Evolutionary conservation across 2,888 invertebrate species (phyloP), one percentile per base, ranked within the genome.

Genomic region (Neelides folsomi): DNA sequence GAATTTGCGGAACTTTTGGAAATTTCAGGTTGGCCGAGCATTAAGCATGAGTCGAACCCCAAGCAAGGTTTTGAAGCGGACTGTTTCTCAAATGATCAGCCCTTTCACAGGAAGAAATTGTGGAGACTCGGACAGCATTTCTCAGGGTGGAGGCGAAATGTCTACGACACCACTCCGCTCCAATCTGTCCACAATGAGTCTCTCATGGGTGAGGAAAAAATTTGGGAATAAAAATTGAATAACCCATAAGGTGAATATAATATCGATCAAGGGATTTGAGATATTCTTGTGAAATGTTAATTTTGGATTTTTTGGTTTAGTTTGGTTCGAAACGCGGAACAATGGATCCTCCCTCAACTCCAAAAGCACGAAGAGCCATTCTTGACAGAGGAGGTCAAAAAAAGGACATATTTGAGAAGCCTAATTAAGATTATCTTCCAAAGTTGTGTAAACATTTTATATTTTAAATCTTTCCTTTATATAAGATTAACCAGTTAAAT

Each of bases 21-120:
- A 39, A 19, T 53, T 48, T 35, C 36, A 87, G 78, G 89, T 94
- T 64, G 89, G 89, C 49, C 80, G 94, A 64, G 93, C 93, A 62
- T 85, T 94, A 68, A 93, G 92, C 60, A 90, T 94, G 73, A 92
- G 89, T 72, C 89, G 90, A 73, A 93, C 94, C 27, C 93, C 94
- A 47, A 86, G 86, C 60, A 89, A 88, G 71, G 27, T 27, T 27
- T 73, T 94, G 66, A 92, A 92, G 72, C 79, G 93, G 53, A 92
- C 93, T 34, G 86, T 94, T 71, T 93, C 93, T 16, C 87, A 89
- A 41, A 88, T 90, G 83, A 89, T 90, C 79, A 84, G 85, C 55
- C 89, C 90, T 10, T 86, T 87, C 47, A 53, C 54, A 12, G 53
- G 49, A 27, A 27, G 27, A 27, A 27, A 27, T 7, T 27, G 27